Evolutionary conservation across 2,888 invertebrate genomes (phyloP).

Genomic region (Laothoe populi): DNA sequence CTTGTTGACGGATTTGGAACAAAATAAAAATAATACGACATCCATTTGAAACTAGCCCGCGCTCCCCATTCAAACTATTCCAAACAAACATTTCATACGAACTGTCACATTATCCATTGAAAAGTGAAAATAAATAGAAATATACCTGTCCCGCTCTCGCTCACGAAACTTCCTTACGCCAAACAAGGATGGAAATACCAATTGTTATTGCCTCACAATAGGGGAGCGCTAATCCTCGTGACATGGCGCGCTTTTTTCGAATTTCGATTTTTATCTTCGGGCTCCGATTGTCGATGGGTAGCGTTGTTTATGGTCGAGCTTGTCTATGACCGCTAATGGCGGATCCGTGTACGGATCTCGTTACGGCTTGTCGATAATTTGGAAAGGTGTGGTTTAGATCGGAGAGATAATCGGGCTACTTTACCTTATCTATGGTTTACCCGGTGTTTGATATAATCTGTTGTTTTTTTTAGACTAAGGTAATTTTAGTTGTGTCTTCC

Average conservation of each 20-base stretch:
- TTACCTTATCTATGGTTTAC: constrained; percentile 19
- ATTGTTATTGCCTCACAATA: constrained; percentile 77
- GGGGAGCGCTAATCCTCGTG: constrained; percentile 77
- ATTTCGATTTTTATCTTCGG: constrained; percentile 67
- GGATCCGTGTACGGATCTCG: constrained; percentile 73
- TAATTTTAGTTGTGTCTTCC: neutral
- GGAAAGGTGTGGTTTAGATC: constrained; percentile 48
- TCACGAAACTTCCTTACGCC: constrained; percentile 38
- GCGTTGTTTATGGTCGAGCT: constrained; percentile 33
- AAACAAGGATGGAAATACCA: constrained; percentile 71
- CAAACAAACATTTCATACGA: constrained; percentile 82
- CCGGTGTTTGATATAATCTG: constrained; percentile 30
- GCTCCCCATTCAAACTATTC: constrained; percentile 65
- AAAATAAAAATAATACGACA: constrained; percentile 74
- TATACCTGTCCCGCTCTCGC: constrained; percentile 60
- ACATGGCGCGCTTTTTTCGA: constrained; percentile 72
- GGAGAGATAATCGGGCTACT: constrained; percentile 24
- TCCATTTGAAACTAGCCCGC: constrained; percentile 61
- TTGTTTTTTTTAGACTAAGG: neutral
- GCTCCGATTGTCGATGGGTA: constrained; percentile 69
- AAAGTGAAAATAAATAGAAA: constrained; percentile 79
- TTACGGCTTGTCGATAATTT: constrained; percentile 65
- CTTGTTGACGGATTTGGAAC: constrained; percentile 72
- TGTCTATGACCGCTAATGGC: constrained; percentile 73
- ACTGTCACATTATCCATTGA: constrained; percentile 80